Evolutionary conservation across 2,888 invertebrate genomes (phyloP).

Genomic region (Thelaira solivaga): DNA sequence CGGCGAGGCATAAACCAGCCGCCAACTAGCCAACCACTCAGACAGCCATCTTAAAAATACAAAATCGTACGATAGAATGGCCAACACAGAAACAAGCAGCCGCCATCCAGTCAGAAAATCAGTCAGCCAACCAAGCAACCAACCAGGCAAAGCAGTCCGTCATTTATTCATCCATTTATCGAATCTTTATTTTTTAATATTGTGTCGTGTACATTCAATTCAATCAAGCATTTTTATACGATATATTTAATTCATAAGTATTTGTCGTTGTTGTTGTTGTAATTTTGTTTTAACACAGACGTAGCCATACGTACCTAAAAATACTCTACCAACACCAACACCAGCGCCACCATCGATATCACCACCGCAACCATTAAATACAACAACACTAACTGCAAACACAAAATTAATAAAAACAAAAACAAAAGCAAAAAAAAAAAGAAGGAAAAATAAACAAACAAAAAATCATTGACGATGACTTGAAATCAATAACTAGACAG

Average conservation of each 20-base stretch:
- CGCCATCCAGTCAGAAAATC: neutral
- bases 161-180: constrained; percentile 44
- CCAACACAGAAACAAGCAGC: neutral
- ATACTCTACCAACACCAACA: neutral
- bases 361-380: neutral
- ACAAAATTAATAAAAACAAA: neutral
- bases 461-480: constrained; percentile 52
- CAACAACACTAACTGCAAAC: neutral
- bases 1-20: neutral
- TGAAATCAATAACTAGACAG: constrained; percentile 59
- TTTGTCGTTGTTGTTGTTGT: constrained; percentile 14
- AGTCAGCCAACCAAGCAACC: neutral
- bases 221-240: constrained; percentile 49
- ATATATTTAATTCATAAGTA: constrained; percentile 36
- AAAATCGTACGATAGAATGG: neutral
- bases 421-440: neutral
- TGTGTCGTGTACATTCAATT: constrained; percentile 44
- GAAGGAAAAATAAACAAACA: neutral
- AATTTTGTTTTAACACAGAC: neutral
- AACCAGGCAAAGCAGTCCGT: too few relatives aligned
- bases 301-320: neutral
- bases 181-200: constrained; percentile 40
- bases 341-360: too few relatives aligned
- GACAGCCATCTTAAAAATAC: constrained; percentile 30
- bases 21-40: neutral